phyloP scores from a whole-genome alignment of 2,888 invertebrate species.

The Exephanes ischioxanthus region DNA sequence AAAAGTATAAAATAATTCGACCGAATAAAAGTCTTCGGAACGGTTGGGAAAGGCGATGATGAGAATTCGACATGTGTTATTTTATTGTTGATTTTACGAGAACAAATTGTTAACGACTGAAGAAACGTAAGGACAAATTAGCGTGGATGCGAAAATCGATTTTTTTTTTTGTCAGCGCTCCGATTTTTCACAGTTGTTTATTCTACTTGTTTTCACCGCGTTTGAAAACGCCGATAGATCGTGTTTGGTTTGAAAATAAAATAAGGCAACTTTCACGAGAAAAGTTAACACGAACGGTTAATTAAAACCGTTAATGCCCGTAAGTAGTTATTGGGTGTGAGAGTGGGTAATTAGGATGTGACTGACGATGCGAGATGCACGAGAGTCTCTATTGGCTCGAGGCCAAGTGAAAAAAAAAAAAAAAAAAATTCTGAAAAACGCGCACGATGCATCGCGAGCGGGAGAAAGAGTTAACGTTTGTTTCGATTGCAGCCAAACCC shows the following conservation, averaged over 20 bases:
- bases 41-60: too few species aligned
- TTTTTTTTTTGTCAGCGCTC: too few species aligned
- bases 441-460: constrained; percentile 15
- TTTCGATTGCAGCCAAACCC: constrained; percentile 18
- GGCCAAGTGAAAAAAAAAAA: constrained; percentile 10
- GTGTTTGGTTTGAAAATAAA: constrained; percentile 28
- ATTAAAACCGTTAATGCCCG: constrained; percentile 40
- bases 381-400: constrained; percentile 59
- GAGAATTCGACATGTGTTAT: too few species aligned
- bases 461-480: constrained; percentile 25
- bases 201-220: neutral
- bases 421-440: constrained; percentile 48
- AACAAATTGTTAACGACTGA: too few species aligned
- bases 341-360: constrained; percentile 62
- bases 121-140: too few species aligned
- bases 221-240: neutral
- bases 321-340: constrained; percentile 28
- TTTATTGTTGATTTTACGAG: too few species aligned
- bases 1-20: neutral
- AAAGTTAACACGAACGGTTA: constrained; percentile 48
- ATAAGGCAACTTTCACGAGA: constrained; percentile 54
- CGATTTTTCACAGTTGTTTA: neutral
- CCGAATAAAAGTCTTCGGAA: too few species aligned
- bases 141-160: too few species aligned
- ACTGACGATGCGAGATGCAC: constrained; percentile 49